A percentile compares a stretch with the other conserved stretches of the same genome.
These are phyloP conservation scores for Chamaetylas fuelleborni DNA, from an alignment of 2,113 vertebrate genomes.

Conservation along the genomic window DNA sequence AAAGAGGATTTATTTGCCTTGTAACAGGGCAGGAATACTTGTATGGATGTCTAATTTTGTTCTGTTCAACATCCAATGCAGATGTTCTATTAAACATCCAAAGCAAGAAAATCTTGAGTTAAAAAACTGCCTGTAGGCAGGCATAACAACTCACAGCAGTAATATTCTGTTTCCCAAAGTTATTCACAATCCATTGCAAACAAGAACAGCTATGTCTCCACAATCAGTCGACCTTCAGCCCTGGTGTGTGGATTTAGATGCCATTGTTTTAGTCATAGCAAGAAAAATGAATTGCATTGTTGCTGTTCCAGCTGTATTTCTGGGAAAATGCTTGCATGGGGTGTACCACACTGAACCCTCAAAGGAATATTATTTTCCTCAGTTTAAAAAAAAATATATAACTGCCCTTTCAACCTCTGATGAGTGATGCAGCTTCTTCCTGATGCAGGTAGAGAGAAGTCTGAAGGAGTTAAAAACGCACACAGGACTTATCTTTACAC, in stretches of 20 bases:
- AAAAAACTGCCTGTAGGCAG: not conserved
- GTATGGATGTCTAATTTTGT: not conserved
- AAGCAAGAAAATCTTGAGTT: not conserved
- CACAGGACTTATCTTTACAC: rapidly evolving
- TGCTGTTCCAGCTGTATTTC: not conserved
- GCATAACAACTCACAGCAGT: not conserved
- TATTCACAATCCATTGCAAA: not conserved
- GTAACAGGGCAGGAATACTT: not conserved
- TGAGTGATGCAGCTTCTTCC: not conserved
- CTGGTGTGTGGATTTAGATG: not conserved
- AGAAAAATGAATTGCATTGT: not conserved
- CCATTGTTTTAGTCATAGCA: not conserved
- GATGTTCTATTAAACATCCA: not conserved
- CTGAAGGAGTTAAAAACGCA: not conserved
- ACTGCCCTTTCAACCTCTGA: not conserved
- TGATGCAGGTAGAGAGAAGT: not conserved
- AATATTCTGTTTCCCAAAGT: not conserved
- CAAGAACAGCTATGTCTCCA: not conserved
- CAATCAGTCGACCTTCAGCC: not conserved
- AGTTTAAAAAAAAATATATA: not conserved
- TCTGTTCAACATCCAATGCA: not conserved
- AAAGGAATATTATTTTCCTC: not conserved
- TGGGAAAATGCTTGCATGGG: not conserved
- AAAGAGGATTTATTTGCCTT: not conserved
- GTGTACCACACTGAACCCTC: not conserved